Base-by-base conservation (phyloP, 2,113 vertebrate species). In the Clarias batrachus region DNA sequence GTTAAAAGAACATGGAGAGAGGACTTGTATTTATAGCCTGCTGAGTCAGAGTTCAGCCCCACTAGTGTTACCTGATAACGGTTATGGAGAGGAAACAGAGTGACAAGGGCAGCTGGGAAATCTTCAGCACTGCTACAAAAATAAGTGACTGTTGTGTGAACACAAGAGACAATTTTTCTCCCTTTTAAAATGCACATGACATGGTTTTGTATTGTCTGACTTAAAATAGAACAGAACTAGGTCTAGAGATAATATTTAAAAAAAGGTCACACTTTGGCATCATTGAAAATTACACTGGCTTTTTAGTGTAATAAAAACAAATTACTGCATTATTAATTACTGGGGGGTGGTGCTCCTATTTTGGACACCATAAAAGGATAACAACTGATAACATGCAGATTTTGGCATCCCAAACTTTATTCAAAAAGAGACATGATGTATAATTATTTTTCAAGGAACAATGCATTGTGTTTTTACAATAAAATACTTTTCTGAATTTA, bases 11-110 rank as follows among this genome's bases (percentile, higher is more conserved):
- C 60, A 85, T 85, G 81, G 84, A 33, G 27, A 65, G 59, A 63
- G 81, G 83, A 71, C 57, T 84, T 79, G 88, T 90, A 90, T 90
- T 90, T 89, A 89, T 90, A 90, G 88, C 37, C 71, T 88, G 88
- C 90, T 89, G 88, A 89, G 84, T 89, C 90, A 85, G 88, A 82
- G 86, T 85, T 70, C 80, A 62, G 68, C 62, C 17, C n/a, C 68
- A 86, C 84, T 70, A 63, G 57, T 66, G 87, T 83, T 83, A 88
- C 60, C 84, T 83, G 81, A 90, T 85, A 84, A 78, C 59, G 30
- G 60, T 48, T 62, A 23, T 56, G 23, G 37, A 16, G 63, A 59
- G 65, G 23, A 77, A 23, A 57, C 33, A 71, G 85, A 88, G 84
- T 86, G 90, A 86, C 81, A 88, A 66, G 37, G 62, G 86, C 89